These are phyloP conservation scores for Rhinoderma darwinii DNA, from an alignment of 2,113 vertebrate species.

Conservation along the genomic window DNA sequence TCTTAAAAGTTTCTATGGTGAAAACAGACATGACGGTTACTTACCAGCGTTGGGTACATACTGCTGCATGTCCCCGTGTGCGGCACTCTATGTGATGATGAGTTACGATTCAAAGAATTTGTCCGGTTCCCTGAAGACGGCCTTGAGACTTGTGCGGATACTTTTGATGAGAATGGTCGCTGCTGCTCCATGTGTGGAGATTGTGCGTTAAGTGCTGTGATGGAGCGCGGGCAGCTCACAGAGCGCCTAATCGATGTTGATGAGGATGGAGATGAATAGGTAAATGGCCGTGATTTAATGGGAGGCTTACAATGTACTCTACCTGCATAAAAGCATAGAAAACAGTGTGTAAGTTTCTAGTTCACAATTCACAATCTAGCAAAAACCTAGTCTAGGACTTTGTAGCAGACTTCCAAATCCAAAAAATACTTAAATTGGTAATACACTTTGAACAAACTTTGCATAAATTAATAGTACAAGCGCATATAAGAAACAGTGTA, in stretches of 20 bases:
- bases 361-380: not conserved
- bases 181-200: slow-evolving; percentile 76
- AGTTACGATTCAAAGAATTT: slow-evolving; percentile 82
- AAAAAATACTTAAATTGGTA: too few relatives aligned
- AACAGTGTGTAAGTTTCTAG: not conserved
- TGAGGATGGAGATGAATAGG: slow-evolving; percentile 70
- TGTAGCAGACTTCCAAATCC: not conserved
- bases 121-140: slow-evolving; percentile 79
- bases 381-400: not conserved
- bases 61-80: slow-evolving; percentile 78
- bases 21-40: slow-evolving; percentile 61
- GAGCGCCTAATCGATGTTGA: slow-evolving; percentile 88
- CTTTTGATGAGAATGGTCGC: slow-evolving; percentile 76
- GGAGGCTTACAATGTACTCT: slow-evolving; percentile 77
- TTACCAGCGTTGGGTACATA: slow-evolving; percentile 81
- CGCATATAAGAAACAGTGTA: too few relatives aligned
- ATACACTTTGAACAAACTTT: too few relatives aligned
- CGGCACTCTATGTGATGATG: slow-evolving; percentile 77
- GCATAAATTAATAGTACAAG: too few relatives aligned
- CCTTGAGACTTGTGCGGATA: slow-evolving; percentile 72
- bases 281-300: slow-evolving; percentile 72
- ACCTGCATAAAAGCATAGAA: slow-evolving; percentile 67
- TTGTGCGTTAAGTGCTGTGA: slow-evolving; percentile 79
- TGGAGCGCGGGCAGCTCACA: slow-evolving; percentile 94
- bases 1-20: not conserved